phyloP scores from a whole-genome alignment of 2,888 invertebrate genomes.

The Fragum sueziense region DNA sequence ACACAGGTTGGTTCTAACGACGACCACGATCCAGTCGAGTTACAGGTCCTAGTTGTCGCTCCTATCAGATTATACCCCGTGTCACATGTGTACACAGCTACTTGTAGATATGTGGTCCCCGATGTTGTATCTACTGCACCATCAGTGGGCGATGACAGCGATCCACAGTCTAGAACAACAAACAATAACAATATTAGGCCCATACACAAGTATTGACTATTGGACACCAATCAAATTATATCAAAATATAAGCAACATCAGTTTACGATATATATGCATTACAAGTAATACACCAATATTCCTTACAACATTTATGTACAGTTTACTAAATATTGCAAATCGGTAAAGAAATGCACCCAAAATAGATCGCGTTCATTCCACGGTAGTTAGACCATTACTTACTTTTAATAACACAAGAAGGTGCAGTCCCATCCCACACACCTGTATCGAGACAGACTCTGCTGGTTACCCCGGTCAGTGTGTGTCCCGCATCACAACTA shows the following conservation, averaged over 20 bases:
- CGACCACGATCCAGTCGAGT: constrained; percentile 36
- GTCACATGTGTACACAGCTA: constrained; percentile 25
- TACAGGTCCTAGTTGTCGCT: constrained; percentile 40
- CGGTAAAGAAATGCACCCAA: too few species aligned
- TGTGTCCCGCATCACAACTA: constrained; percentile 23
- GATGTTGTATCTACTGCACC: constrained; percentile 30
- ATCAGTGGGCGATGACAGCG: constrained; percentile 31
- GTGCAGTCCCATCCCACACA: constrained; percentile 37
- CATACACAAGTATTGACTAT: too few species aligned
- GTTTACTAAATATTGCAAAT: too few species aligned
- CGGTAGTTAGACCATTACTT: background rate
- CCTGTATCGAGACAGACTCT: constrained; percentile 41
- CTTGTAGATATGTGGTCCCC: constrained; percentile 17
- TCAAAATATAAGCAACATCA: too few species aligned
- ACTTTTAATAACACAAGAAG: constrained; percentile 52
- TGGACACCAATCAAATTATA: too few species aligned
- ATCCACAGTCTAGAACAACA: constrained; percentile 51
- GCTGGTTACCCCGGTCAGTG: constrained; percentile 18
- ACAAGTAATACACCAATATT: too few species aligned
- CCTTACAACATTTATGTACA: too few species aligned
- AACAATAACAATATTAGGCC: too few species aligned
- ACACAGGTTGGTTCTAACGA: constrained; percentile 40
- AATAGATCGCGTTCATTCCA: background rate
- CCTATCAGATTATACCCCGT: constrained; percentile 22
- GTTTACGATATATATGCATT: too few species aligned